phyloP scores from a whole-genome alignment of 1,140 invertebrate genomes.

The Papilio dardanus region DNA sequence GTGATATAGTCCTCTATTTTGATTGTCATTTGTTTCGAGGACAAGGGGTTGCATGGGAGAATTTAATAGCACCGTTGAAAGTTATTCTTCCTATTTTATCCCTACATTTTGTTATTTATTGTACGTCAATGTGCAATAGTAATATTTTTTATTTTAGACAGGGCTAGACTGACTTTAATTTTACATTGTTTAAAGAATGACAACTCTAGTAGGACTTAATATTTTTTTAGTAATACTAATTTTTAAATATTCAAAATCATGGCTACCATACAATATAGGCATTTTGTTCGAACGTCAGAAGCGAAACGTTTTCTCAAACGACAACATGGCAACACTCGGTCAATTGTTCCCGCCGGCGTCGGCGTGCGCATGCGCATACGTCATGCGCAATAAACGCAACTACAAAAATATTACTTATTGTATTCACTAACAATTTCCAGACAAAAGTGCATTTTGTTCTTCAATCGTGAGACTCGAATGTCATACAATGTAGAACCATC shows the following conservation, averaged over 20 bases:
- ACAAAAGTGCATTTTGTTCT: constrained; percentile 30
- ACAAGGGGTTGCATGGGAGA: neutral
- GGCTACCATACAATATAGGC: constrained; percentile 27
- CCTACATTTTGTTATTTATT: too few species aligned
- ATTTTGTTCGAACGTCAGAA: constrained; percentile 37
- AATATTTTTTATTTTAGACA: too few species aligned
- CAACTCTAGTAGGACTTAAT: too few species aligned
- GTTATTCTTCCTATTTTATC: neutral
- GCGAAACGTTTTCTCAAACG: constrained; percentile 45
- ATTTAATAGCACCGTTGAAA: neutral
- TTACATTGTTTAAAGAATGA: too few species aligned
- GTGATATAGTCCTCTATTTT: neutral
- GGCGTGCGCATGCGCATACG: constrained; percentile 40
- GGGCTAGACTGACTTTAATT: too few species aligned
- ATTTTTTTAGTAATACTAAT: neutral
- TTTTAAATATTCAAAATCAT: neutral
- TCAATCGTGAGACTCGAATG: constrained; percentile 11
- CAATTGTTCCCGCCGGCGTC: constrained; percentile 43
- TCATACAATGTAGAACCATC: constrained; percentile 1
- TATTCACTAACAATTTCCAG: constrained; percentile 33
- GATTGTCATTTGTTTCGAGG: constrained; percentile 10
- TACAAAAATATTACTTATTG: constrained; percentile 34
- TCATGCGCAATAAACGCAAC: constrained; percentile 32
- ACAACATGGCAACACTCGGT: constrained; percentile 40
- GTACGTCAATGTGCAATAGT: too few species aligned